Base-by-base conservation (phyloP, 2,888 invertebrate genomes). In the Polydrusus tereticollis region DNA sequence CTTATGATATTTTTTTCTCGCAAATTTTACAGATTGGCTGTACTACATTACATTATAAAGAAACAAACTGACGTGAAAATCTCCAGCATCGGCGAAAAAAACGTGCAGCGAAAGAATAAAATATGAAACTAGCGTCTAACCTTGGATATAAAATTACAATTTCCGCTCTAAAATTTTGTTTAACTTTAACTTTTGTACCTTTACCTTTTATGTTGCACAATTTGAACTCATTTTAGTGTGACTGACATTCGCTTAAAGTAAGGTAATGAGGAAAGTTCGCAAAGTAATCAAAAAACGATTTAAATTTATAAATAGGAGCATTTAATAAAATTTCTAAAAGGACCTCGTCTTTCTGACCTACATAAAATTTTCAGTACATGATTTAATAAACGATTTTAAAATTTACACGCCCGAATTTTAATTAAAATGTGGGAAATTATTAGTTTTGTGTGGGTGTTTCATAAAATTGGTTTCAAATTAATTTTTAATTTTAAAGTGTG, bases 211-310 rank as follows among this genome's bases (percentile, higher is more conserved):
- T 38, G 33, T 38, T 50, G 64, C 14, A 66, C 50, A 66, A 66
- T 66, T 67, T 58, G 21, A 47, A 58, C 29, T 43, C 29, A 33
- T 16, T 68, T 16, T 47, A 20, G 63, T 47, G 59, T 68, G 36
- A 58, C 68, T 58, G 60, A 60, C 68, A 60, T 58, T 50, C 60
- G 60, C 36, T 68, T 68, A 50, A 57, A 52, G 57, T 68, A 75
- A 69, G 76, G 70, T 78, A 78, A 78, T 77, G 76, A 74, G 74
- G 65, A 78, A 78, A 78, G 76, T 78, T 77, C 41, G 41, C 62
- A 57, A 77, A 75, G 78, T 76, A 78, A 78, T 78, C 77, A 78
- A 78, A 78, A 77, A 76, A 76, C 77, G 76, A 77, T 78, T 78
- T 76, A 71, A 71, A 69, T 74, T 72, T 65, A 72, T 75, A 76